Base-by-base conservation (phyloP, 2,113 vertebrate genomes). In the Scolopax mira region DNA sequence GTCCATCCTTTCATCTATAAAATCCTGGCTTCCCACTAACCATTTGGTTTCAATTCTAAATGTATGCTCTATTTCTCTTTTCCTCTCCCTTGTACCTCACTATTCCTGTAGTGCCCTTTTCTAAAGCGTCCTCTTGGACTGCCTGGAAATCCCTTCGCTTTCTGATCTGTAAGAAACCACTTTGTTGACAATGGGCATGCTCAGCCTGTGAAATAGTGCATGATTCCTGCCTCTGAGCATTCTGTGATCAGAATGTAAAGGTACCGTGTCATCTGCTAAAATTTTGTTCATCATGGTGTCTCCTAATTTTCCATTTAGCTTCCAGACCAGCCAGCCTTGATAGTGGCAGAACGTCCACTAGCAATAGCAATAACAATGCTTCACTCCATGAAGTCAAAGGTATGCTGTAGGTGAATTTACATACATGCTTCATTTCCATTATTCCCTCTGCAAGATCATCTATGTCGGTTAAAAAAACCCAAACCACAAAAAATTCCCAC, bases 291-390 rank as follows among this genome's bases (percentile, higher is more conserved):
- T 97, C 97, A 95, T 31, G 54, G 79, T 97, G 91, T 98, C 94
- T 98, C 97, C 97, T 98, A 58, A 95, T 98, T 97, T 97, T 96
- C 97, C 97, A 97, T 98, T 98, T 98, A 99, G 99, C 98, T 97
- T 98, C 99, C 96, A 99, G 99, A 98, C 99, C 99, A 98, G 95
- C 98, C 98, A 99, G 99, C 98, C 99, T 99, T 98, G 99, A 99
- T 99, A 99, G 99, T 98, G 98, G 98, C 98, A 99, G 98, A 98
- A 99, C 98, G 98, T 98, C 97, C 98, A 98, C 98, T 99, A 99
- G 98, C 98, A 99, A 99, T 98, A 99, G 98, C 98, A 99, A 99
- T 98, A 99, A 99, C 98, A 99, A 99, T 98, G 99, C 98, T 95
- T 99, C 99, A 97, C 98, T 98, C 97, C 97, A 99, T 98, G 98